Percentiles rank a stretch among this genome's conserved stretches.
Conservation (phyloP, 2,888 invertebrate species). For the Silvanus unidentatus region DNA sequence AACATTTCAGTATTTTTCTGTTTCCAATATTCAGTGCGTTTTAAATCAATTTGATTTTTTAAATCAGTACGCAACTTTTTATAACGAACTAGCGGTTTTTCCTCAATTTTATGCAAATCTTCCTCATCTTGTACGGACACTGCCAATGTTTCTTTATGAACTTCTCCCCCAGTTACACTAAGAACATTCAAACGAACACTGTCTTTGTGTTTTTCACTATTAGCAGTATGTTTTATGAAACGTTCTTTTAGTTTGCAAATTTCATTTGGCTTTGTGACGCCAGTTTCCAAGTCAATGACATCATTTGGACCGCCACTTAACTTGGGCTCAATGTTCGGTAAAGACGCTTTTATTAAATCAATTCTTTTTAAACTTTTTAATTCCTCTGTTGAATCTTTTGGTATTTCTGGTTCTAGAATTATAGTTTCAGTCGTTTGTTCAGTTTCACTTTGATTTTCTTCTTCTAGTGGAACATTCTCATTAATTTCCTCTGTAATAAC, state of each 20-base stretch:
- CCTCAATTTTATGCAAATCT: constrained; percentile 37
- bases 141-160: constrained; percentile 44
- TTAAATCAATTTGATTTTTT: constrained; percentile 63
- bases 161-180: constrained; percentile 45
- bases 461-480: background rate
- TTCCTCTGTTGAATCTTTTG: too few species aligned
- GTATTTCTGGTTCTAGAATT: constrained; percentile 35
- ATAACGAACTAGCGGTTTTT: constrained; percentile 66
- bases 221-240: constrained; percentile 62
- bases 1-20: constrained; percentile 49
- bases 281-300: constrained; percentile 58
- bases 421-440: background rate
- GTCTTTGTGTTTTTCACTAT: constrained; percentile 51
- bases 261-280: constrained; percentile 49
- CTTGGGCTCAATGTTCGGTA: constrained; percentile 45
- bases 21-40: constrained; percentile 64
- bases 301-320: constrained; percentile 52
- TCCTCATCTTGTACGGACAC: constrained; percentile 38
- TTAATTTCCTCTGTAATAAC: background rate
- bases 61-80: constrained; percentile 65
- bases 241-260: constrained; percentile 64
- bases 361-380: too few species aligned
- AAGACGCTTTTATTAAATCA: constrained; percentile 24
- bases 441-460: background rate
- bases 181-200: constrained; percentile 51